Evolutionary conservation across 2,888 invertebrate species (phyloP), one percentile per base, ranked within the genome.

Genomic region (Brachypterus glaber): DNA sequence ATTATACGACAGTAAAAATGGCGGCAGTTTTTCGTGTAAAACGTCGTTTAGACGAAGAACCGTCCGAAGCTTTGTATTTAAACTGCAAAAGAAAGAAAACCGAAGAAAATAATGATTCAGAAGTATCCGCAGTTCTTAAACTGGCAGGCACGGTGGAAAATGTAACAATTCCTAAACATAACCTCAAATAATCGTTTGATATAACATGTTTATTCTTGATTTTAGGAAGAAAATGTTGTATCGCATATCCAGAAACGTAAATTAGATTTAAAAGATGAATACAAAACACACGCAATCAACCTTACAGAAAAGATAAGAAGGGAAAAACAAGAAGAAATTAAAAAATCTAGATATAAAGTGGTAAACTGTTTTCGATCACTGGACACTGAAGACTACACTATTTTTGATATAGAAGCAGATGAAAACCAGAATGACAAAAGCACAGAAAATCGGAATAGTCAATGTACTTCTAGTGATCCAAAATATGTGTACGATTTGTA

Each of bases 21-120:
- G 69, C 78, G 17, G 74, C 84, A 3, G 72, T 85, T 39, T 69
- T 85, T 39, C 72, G 84, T 46, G 77, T 85, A 3, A 86, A 85
- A 64, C 74, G 85, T 25, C 72, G 76, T 52, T 71, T 77, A 15
- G 77, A 79, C 39, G 80, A 82, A 45, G 79, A 79, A 53, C 84
- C 85, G 1, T 71, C 76, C 46, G 77, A 79, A 58, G 76, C 80
- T 2, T 66, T 86, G 45, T 70, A 85, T 32, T 67, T 86, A 30
- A 73, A 80, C 50, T 82, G 82, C 50, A 86, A 86, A 62, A 71
- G 75, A 31, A 67, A 70, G 31, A 83, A 80, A 68, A 68, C 70
- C 3, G 71, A 74, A 4, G 15, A 32, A 18, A 34, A 49, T 17
- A 38, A 42, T 3, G 58, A 62, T 39, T 68, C 70, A 39, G 64